These are phyloP conservation scores for Tetramorium parvispinum DNA, from an alignment of 1,140 invertebrate species.

Conservation along the genomic window DNA sequence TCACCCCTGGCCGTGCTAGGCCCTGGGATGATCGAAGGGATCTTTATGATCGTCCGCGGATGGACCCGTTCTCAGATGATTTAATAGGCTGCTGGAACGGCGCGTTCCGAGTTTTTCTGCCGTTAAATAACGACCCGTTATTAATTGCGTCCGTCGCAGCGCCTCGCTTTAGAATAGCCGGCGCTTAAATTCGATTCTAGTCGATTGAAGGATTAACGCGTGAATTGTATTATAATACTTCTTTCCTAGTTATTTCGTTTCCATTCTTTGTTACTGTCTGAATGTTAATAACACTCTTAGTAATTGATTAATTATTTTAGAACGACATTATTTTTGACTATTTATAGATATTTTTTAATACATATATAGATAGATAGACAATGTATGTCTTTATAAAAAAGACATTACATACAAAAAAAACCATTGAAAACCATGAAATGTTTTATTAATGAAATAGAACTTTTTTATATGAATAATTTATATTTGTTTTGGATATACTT, in stretches of 20 bases:
- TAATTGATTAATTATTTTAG: not conserved
- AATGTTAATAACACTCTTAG: not conserved
- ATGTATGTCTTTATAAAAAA: not conserved
- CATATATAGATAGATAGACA: too few species aligned
- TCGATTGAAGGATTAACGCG: conserved; percentile 3
- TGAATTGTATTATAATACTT: not conserved
- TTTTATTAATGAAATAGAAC: too few species aligned
- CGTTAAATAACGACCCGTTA: conserved; percentile 47
- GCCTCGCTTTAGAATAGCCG: not conserved
- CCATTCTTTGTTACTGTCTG: not conserved
- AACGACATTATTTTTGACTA: not conserved
- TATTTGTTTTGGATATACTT: not conserved
- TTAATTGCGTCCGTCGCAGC: conserved; percentile 12
- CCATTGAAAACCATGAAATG: too few species aligned
- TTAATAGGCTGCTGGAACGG: conserved; percentile 43
- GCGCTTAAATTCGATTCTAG: not conserved
- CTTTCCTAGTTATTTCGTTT: not conserved
- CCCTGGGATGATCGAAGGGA: conserved; percentile 51
- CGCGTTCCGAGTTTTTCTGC: conserved; percentile 20
- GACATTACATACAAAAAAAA: not conserved
- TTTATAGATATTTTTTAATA: not conserved
- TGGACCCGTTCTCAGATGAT: conserved; percentile 30
- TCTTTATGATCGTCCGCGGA: conserved; percentile 45
- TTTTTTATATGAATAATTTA: not conserved
- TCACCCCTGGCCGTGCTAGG: conserved; percentile 58